These are phyloP conservation scores for Ylistrum balloti DNA, from an alignment of 1,140 invertebrate genomes.

Conservation along the genomic window DNA sequence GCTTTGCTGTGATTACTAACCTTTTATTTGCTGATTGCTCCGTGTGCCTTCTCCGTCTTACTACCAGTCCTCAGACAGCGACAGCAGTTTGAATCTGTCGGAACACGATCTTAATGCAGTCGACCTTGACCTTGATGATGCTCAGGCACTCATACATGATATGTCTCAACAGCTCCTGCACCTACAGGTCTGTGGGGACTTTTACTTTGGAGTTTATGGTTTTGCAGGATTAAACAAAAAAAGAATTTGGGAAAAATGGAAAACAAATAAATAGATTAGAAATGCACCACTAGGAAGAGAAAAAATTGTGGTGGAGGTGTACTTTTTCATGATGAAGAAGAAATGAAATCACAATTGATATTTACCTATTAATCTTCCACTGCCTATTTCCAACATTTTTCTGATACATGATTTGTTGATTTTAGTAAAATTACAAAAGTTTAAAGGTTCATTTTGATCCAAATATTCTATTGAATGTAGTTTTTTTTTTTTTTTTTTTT, in stretches of 20 bases:
- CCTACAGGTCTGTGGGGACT: slow-evolving; percentile 63
- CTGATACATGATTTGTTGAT: no score
- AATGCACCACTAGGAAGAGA: no score
- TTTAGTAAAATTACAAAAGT: no score
- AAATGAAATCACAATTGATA: no score
- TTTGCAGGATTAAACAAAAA: slow-evolving; percentile 27
- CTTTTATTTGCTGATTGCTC: slow-evolving; percentile 12
- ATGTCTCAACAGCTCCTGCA: slow-evolving; percentile 62
- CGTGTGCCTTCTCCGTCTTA: background rate
- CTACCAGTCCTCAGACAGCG: slow-evolving; percentile 31
- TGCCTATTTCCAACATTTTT: no score
- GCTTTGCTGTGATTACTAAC: slow-evolving; percentile 16
- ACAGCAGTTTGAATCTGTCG: slow-evolving; percentile 47
- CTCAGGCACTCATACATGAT: slow-evolving; percentile 62
- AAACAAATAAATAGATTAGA: no score
- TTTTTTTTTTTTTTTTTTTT: no score
- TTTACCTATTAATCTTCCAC: no score
- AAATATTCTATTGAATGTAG: no score
- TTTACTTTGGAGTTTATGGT: slow-evolving; percentile 17
- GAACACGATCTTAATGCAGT: slow-evolving; percentile 60
- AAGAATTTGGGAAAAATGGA: no score
- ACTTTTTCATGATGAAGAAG: no score
- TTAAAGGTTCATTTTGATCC: no score
- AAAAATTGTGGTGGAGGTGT: background rate
- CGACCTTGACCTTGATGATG: slow-evolving; percentile 66